A percentile compares a stretch with the other conserved stretches of the same genome.
phyloP scores from a whole-genome alignment of 2,888 invertebrate species.

The Cephus nigrinus region DNA sequence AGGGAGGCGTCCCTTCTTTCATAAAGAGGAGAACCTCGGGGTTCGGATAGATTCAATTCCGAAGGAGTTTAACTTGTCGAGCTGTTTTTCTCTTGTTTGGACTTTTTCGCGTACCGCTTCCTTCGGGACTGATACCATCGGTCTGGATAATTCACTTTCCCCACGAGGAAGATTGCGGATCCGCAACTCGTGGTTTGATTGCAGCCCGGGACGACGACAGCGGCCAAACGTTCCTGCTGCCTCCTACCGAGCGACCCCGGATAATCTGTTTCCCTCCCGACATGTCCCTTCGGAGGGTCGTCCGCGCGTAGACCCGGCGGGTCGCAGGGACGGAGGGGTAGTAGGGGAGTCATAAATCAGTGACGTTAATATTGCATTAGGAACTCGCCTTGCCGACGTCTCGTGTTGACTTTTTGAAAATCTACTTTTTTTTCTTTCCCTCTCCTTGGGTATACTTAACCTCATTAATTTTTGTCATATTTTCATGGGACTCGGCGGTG shows the following conservation, averaged over 20 bases:
- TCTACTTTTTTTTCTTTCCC: background rate
- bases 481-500: background rate
- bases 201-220: slow-evolving; percentile 39
- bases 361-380: slow-evolving; percentile 30
- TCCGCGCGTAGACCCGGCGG: background rate
- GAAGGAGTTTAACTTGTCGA: slow-evolving; percentile 17
- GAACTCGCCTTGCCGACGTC: background rate
- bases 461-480: background rate
- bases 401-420: background rate
- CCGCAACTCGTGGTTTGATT: slow-evolving; percentile 46
- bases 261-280: background rate
- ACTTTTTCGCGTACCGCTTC: background rate
- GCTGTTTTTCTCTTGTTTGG: background rate
- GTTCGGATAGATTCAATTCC: background rate
- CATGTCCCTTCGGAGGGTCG: background rate
- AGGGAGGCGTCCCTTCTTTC: background rate
- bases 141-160: slow-evolving; percentile 42
- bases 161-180: slow-evolving; percentile 30
- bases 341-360: slow-evolving; percentile 40
- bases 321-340: slow-evolving; percentile 7
- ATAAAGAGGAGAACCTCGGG: background rate
- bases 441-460: background rate
- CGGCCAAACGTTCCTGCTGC: slow-evolving; percentile 34
- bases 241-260: slow-evolving; percentile 5
- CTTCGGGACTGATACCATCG: background rate